A percentile compares a stretch with the other conserved stretches of the same genome.
These are phyloP conservation scores for Antigone vipio DNA, from an alignment of 2,113 vertebrate genomes.

Conservation along the genomic window DNA sequence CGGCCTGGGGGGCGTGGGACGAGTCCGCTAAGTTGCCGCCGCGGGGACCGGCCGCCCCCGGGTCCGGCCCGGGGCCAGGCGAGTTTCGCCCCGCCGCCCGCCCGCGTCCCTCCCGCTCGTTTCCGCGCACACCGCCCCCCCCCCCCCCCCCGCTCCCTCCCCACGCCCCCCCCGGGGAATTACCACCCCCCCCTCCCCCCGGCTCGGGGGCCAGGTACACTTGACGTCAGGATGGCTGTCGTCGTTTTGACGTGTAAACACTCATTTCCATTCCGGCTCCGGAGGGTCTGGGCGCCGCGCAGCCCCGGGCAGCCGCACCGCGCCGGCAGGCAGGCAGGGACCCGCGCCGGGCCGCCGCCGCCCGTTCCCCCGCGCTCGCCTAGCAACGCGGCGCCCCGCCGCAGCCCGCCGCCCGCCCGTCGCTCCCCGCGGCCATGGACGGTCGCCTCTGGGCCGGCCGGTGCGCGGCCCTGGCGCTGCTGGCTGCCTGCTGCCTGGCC, in stretches of 20 bases:
- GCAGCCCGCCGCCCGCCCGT: background rate
- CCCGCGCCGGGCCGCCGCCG: background rate
- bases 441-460: constrained; percentile 71
- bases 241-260: constrained; percentile 90
- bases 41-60: background rate
- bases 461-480: constrained; percentile 67
- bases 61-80: background rate
- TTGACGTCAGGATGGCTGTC: constrained; percentile 91
- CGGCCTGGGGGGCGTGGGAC: no score
- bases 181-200: constrained; percentile 56
- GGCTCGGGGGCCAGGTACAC: constrained; percentile 82
- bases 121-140: background rate
- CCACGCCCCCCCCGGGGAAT: constrained; percentile 63
- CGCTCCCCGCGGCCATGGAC: constrained; percentile 77
- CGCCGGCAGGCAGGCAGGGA: background rate
- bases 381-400: constrained; percentile 5
- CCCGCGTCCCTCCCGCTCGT: background rate
- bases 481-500: constrained; percentile 57
- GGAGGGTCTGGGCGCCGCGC: constrained; percentile 60
- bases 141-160: no score
- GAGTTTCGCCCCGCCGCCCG: background rate
- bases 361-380: background rate
- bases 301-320: background rate
- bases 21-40: background rate
- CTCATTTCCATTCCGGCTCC: constrained; percentile 73